Evolutionary conservation across 2,797 vertebrate species (phyloP), one percentile per base, ranked within the genome.

Genomic region (Botia kubotai): DNA sequence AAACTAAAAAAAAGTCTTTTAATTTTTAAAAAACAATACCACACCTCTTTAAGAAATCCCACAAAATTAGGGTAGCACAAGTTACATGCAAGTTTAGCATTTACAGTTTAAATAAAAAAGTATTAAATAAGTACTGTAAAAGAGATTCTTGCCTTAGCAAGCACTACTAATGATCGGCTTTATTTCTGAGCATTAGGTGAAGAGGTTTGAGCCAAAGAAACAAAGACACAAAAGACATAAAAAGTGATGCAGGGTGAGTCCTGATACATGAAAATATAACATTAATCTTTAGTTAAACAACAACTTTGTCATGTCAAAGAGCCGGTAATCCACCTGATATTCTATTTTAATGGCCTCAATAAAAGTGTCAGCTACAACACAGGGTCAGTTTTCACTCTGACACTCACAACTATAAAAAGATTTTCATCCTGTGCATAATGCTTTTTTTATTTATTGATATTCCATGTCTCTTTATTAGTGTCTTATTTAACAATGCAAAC

Each of bases 251-350:
- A 78, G 57, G 79, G 86, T 86, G 89, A 39, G 36, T 89, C 91
- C 92, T 88, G 90, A 91, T 92, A 92, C 89, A 92, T 92, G 89
- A 93, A 86, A 85, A 87, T 90, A 79, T 88, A 91, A 92, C 89
- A 89, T 88, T 91, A 87, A 39, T 86, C 76, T 57, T 89, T 89
- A 88, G 90, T 91, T 92, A 90, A 90, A 87, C 81, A 82, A 91
- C 82, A 89, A 91, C 92, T 94, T 93, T 93, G 93, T 92, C 91
- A 92, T 91, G 91, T 93, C 91, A 93, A 87, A 85, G 81, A 83
- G 85, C 87, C 62, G 87, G 90, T 93, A 93, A 93, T 92, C 91
- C 91, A 90, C 70, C 89, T 91, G 88, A 92, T 92, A 91, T 89
- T 87, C 90, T 90, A 87, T 90, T 91, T 90, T 92, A 91, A 91